Conservation (phyloP, 2,113 vertebrate genomes). For the Prietella phreatophila region DNA sequence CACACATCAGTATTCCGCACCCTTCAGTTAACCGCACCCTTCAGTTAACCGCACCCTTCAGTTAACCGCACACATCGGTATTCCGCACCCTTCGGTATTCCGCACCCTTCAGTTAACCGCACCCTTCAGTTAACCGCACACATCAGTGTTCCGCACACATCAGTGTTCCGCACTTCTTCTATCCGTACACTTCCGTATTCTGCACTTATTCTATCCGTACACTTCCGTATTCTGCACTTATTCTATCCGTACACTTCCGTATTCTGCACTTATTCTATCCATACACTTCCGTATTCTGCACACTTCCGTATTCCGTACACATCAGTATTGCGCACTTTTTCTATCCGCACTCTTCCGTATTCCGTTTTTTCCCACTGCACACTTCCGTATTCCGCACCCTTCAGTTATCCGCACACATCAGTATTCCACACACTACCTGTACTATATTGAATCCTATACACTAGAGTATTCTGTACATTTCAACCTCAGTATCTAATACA, state of each 20-base stretch:
- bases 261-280: neutral
- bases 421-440: neutral
- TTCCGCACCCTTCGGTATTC: neutral
- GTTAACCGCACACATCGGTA: neutral
- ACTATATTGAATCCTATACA: neutral
- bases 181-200: neutral
- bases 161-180: neutral
- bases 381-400: neutral
- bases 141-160: neutral
- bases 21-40: neutral
- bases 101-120: too few species aligned
- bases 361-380: too few species aligned
- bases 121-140: neutral
- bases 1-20: neutral
- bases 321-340: neutral
- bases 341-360: neutral
- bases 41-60: neutral
- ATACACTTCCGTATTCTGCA: neutral
- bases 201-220: too few species aligned
- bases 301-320: neutral
- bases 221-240: neutral
- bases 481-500: neutral
- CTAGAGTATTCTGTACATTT: neutral
- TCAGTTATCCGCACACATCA: neutral
- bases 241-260: neutral